Percentiles rank a stretch among this genome's conserved stretches.
phyloP scores from a whole-genome alignment of 2,888 invertebrate genomes.

The Sesia bembeciformis region DNA sequence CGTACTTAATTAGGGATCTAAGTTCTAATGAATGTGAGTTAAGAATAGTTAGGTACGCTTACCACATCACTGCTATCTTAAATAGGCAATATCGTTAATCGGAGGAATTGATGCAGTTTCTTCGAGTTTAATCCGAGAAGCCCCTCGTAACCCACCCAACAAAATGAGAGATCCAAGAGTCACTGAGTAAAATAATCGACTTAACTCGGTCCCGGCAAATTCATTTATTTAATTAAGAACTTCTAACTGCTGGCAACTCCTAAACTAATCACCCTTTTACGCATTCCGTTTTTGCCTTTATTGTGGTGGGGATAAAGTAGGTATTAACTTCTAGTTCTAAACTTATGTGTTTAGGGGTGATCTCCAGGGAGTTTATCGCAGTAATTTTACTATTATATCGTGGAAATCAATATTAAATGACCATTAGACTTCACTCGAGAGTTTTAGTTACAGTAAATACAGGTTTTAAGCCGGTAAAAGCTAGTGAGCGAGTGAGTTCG shows the following conservation, averaged over 20 bases:
- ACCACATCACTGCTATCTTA: no score
- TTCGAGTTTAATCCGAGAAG: neutral
- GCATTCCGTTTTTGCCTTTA: constrained; percentile 1
- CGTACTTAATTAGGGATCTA: no score
- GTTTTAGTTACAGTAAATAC: no score
- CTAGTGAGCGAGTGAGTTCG: no score
- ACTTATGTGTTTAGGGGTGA: neutral
- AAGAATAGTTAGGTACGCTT: no score
- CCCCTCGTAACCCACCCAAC: neutral
- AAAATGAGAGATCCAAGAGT: constrained; percentile 2
- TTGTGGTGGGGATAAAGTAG: constrained; percentile 2
- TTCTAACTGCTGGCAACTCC: neutral
- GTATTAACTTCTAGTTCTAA: neutral
- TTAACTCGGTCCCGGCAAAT: constrained; percentile 23
- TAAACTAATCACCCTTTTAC: neutral
- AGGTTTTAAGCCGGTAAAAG: no score
- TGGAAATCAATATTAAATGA: no score
- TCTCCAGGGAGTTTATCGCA: neutral
- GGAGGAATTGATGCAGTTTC: no score
- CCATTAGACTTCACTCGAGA: no score
- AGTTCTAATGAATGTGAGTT: no score
- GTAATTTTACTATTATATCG: neutral
- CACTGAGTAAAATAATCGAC: constrained; percentile 33
- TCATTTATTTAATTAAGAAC: constrained; percentile 36
- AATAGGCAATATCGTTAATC: no score